A percentile compares a stretch with the other conserved stretches of the same genome.
Evolutionary conservation across 2,113 vertebrate genomes (phyloP).

Genomic region (Trematomus loennbergii): DNA sequence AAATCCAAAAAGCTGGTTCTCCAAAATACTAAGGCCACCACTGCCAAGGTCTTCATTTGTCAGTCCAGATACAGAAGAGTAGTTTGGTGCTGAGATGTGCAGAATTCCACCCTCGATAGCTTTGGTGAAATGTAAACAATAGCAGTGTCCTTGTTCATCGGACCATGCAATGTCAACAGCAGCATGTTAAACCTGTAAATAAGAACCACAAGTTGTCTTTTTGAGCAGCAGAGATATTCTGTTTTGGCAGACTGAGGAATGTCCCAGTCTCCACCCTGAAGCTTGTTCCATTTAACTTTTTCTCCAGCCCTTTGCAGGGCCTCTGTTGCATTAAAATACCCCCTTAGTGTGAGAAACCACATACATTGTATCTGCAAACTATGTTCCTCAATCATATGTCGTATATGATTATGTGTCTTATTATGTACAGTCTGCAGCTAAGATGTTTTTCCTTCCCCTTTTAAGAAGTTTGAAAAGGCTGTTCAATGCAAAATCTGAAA

Average conservation of each 20-base stretch:
- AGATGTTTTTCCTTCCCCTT: background rate
- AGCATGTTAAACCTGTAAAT: conserved; percentile 41
- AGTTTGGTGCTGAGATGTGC: conserved; percentile 34
- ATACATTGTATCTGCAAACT: conserved; percentile 13
- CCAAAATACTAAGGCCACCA: background rate
- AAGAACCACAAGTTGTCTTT: conserved; percentile 37
- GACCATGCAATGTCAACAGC: conserved; percentile 22
- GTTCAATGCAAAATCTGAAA: background rate
- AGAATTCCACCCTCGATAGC: background rate
- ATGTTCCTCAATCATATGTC: background rate
- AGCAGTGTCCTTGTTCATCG: conserved; percentile 48
- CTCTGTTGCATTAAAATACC: conserved; percentile 46
- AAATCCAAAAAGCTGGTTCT: conserved; percentile 8
- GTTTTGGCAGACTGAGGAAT: conserved; percentile 71
- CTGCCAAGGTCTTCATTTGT: conserved; percentile 40
- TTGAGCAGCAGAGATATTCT: conserved; percentile 48
- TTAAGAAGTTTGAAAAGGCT: background rate
- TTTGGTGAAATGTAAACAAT: conserved; percentile 48
- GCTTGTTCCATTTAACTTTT: conserved; percentile 53
- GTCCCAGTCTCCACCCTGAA: conserved; percentile 67
- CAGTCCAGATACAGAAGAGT: conserved; percentile 22
- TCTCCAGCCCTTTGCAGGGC: conserved; percentile 47
- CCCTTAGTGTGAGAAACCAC: conserved; percentile 30
- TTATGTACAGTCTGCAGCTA: background rate
- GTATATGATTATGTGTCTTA: background rate